Evolutionary conservation across 2,113 vertebrate species (phyloP).

Genomic region (Oceanites oceanicus): DNA sequence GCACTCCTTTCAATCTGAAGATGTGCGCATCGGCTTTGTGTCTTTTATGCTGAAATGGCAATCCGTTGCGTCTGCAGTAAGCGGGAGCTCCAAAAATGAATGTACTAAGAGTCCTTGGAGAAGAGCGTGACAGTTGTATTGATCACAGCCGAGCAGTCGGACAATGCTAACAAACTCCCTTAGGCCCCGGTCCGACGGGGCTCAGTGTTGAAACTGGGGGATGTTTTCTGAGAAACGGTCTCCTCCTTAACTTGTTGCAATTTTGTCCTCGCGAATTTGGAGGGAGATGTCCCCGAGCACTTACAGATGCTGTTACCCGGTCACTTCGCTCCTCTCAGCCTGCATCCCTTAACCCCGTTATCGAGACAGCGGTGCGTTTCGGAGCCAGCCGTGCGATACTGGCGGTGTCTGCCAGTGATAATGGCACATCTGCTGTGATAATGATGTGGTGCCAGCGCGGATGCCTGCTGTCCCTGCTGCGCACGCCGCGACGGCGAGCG

Average conservation of each 20-base stretch:
- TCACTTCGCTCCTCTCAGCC: neutral
- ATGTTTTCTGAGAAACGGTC: neutral
- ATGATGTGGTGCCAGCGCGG: neutral
- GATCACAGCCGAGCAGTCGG: neutral
- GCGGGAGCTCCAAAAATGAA: neutral
- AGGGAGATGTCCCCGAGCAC: neutral
- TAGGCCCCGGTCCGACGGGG: neutral
- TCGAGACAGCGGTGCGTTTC: neutral
- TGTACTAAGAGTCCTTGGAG: neutral
- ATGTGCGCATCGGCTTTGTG: neutral
- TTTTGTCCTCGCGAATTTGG: neutral
- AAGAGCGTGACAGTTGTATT: neutral
- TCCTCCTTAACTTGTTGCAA: neutral
- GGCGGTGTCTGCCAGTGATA: neutral
- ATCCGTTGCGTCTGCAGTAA: neutral
- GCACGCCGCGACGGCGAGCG: fast-evolving
- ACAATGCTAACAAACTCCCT: neutral
- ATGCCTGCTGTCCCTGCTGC: neutral
- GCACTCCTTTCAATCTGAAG: neutral
- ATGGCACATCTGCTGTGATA: neutral
- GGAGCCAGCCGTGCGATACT: neutral
- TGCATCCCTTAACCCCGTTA: neutral
- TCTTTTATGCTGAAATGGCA: neutral
- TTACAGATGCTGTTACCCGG: neutral
- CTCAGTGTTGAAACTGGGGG: neutral